Base-by-base conservation (phyloP, 2,888 invertebrate species). In the Quadriops clusia region DNA sequence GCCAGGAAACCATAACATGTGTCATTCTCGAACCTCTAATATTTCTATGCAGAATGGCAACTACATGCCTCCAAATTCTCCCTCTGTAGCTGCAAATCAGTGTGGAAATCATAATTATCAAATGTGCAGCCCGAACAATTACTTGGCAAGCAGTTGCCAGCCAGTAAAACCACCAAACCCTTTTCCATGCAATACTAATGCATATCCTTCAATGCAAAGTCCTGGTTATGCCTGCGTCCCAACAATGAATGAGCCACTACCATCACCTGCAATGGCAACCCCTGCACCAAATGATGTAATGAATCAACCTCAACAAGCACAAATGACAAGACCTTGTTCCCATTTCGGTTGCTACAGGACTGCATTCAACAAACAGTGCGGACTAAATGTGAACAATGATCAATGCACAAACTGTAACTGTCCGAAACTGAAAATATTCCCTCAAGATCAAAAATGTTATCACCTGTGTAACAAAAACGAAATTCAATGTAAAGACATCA, bases 401-500 rank as follows among this genome's bases (percentile, higher is more conserved):
- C 42, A 40, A 17, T 49, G 50, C 34, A 47, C 42, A 17, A 49
- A 49, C 33, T 55, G 56, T 30, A 52, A 49, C 34, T 52, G 50
- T 39, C 43, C 44, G 28, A 53, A 47, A 37, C 30, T 32, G 3
- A 40, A 38, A 17, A 33, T 42, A 5, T 51, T 44, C 33, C 39
- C 37, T 10, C 47, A 46, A 25, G 31, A 34, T 30, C 44, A 41
- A 29, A 49, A 51, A 38, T 49, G 47, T 34, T 49, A 42, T 30
- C 46, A 46, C 15, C 41, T 42, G 17, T 44, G 41, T 28, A 44
- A 40, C 14, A 30, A 27, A 24, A 23, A 31, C 23, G 34, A 39
- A 24, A 67, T 68, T 28, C 69, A 70, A 46, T 69, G 68, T 34
- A 63, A 65, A 27, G 66, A 68, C 38, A 64, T 69, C 3, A 67